Base-by-base conservation (phyloP, 2,888 invertebrate genomes). In the Aphidoletes aphidimyza region DNA sequence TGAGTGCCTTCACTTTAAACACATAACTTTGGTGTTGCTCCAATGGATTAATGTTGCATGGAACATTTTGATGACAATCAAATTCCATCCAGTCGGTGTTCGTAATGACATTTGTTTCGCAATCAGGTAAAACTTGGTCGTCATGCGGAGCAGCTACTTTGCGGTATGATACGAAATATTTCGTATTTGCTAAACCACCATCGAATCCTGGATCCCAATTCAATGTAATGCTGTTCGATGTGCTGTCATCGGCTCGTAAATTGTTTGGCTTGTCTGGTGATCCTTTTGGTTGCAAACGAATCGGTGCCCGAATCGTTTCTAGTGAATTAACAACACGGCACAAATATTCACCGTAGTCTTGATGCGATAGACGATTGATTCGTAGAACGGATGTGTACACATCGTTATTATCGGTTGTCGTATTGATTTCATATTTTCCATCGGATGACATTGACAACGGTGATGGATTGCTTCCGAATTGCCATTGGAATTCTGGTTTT, bases 401-500 rank as follows among this genome's bases (percentile, higher is more conserved):
- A 89, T 97, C 97, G 89, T 96, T 95, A 86, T 94, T 94, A 87
- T 96, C 94, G 47, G 93, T 93, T 26, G 93, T 94, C 1, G 95
- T 94, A 87, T 94, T 95, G 81, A 96, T 95, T 88, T 96, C 94
- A 89, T 97, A 97, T 88, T 96, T 96, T 0, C 95, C 95, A 87
- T 96, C 95, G 1, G 95, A 94, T 0, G 95, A 94, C 89, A 95
- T 94, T 86, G 94, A 93, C 69, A 96, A 89, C 0, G 95, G 94
- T 0, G 94, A 93, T 0, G 92, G 91, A 89, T 95, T 95, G 8
- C 93, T 93, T 47, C 94, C 95, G 88, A 93, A 96, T 88, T 93
- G 95, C 97, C 97, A 98, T 88, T 97, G 96, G 90, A 97, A 97
- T 88, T 96, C 96, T 0, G 97, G 97, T 87, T 96, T 95, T 0